These are phyloP conservation scores for Chrysotoxum bicinctum DNA, from an alignment of 2,888 invertebrate species.

Conservation along the genomic window DNA sequence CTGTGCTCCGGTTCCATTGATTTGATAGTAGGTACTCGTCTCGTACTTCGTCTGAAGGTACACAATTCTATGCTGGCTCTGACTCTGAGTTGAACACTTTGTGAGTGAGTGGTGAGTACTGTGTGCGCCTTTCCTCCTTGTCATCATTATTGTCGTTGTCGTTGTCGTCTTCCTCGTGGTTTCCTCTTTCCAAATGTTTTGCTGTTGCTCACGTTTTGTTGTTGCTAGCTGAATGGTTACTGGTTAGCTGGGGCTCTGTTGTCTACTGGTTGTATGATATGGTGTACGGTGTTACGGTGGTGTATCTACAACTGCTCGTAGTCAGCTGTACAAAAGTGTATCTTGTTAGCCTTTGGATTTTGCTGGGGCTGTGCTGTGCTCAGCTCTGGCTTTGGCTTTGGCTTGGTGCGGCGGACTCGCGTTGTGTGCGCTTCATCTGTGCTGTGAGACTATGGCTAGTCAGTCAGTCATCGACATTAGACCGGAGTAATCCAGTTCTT, in stretches of 20 bases:
- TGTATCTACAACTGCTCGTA: conserved; percentile 42
- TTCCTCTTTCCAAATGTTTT: conserved; percentile 56
- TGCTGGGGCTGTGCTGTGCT: conserved; percentile 36
- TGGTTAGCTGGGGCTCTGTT: conserved; percentile 19
- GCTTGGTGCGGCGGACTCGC: conserved; percentile 43
- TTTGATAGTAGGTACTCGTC: conserved; percentile 44
- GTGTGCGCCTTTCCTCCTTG: conserved; percentile 42
- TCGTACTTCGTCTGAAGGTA: conserved; percentile 20
- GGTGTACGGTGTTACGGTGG: conserved; percentile 36
- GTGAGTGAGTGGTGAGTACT: conserved; percentile 29
- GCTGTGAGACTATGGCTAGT: conserved; percentile 73
- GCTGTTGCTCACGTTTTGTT: conserved; percentile 39
- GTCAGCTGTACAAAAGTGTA: conserved; percentile 63
- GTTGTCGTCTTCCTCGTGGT: conserved; percentile 57
- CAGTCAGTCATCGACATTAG: conserved; percentile 78
- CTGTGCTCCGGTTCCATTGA: conserved; percentile 56
- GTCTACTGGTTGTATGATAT: conserved; percentile 49
- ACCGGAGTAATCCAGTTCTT: conserved; percentile 76
- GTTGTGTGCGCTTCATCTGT: conserved; percentile 73
- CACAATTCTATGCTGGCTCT: conserved; percentile 33
- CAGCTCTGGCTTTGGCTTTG: conserved; percentile 11
- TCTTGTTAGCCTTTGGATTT: conserved; percentile 65
- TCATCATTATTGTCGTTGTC: conserved; percentile 45
- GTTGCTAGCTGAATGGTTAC: conserved; percentile 45
- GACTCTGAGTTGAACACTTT: conserved; percentile 14